Evolutionary conservation across 2,797 vertebrate species (phyloP).

Genomic region (Morus bassanus): DNA sequence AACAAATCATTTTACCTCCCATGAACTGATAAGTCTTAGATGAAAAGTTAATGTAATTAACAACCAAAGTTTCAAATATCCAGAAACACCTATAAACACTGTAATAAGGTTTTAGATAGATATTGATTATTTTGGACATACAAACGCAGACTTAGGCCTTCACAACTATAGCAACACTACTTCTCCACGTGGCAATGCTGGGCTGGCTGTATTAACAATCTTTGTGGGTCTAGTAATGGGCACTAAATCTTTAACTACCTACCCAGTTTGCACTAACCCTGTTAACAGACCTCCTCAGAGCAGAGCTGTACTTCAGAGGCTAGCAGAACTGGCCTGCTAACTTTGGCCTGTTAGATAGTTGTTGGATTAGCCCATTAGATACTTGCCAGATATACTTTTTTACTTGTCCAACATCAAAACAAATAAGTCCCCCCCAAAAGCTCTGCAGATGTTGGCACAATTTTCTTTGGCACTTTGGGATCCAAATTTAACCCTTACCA

Average conservation of each 20-base stretch:
- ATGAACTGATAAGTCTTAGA: neutral
- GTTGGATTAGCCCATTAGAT: neutral
- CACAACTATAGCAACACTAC: neutral
- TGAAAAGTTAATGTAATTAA: neutral
- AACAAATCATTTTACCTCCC: neutral
- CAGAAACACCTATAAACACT: neutral
- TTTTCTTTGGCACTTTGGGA: neutral
- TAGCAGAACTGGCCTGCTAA: neutral
- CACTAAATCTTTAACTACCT: neutral
- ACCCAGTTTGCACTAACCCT: neutral
- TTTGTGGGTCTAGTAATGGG: neutral
- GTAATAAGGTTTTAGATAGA: neutral
- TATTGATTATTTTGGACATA: neutral
- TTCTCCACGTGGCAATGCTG: neutral
- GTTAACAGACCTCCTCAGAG: neutral
- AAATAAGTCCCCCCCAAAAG: neutral
- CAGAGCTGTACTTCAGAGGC: neutral
- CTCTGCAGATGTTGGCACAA: accelerated
- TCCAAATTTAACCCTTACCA: neutral
- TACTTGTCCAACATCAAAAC: neutral
- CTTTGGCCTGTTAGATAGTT: accelerated
- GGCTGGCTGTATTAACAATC: neutral
- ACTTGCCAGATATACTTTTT: neutral
- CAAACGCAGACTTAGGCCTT: neutral
- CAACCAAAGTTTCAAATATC: neutral